Evolutionary conservation across 1,140 invertebrate species (phyloP).

Genomic region (Tigriopus japonicus): DNA sequence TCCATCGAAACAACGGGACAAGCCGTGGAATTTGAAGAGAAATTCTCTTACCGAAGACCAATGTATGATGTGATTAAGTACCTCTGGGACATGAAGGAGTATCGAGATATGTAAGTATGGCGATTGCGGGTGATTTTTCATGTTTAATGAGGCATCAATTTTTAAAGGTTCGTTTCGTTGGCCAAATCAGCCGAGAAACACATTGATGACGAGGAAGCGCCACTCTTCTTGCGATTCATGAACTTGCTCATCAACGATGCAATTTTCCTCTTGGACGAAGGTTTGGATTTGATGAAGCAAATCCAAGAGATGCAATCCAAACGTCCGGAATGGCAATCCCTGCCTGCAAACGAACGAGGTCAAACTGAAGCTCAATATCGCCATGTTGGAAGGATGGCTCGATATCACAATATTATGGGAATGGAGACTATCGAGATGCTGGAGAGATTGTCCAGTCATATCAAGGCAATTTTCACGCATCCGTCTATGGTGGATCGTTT

Average conservation of each 20-base stretch:
- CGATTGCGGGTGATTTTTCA: neutral
- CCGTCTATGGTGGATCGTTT: slow-evolving; percentile 76
- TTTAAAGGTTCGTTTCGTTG: slow-evolving; percentile 26
- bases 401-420: slow-evolving; percentile 80
- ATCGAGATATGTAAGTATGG: slow-evolving; percentile 47
- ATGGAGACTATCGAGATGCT: slow-evolving; percentile 68
- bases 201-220: slow-evolving; percentile 73
- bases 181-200: slow-evolving; percentile 58
- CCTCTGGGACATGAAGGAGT: slow-evolving; percentile 61
- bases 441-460: slow-evolving; percentile 58
- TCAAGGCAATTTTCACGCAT: slow-evolving; percentile 73
- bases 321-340: slow-evolving; percentile 36
- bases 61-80: slow-evolving; percentile 72
- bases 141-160: slow-evolving; percentile 6
- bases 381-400: slow-evolving; percentile 61
- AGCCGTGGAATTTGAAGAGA: slow-evolving; percentile 86
- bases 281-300: slow-evolving; percentile 62
- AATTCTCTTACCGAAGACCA: slow-evolving; percentile 84
- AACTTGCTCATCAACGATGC: slow-evolving; percentile 92
- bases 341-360: slow-evolving; percentile 47
- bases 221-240: slow-evolving; percentile 69
- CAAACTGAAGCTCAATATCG: slow-evolving; percentile 52
- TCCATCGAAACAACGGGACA: slow-evolving; percentile 93
- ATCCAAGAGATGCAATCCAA: slow-evolving; percentile 24
- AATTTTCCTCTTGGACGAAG: slow-evolving; percentile 79